Percentiles rank a stretch among this genome's conserved stretches.
These are phyloP conservation scores for Merops nubicus DNA, from an alignment of 2,113 vertebrate genomes.

Conservation along the genomic window DNA sequence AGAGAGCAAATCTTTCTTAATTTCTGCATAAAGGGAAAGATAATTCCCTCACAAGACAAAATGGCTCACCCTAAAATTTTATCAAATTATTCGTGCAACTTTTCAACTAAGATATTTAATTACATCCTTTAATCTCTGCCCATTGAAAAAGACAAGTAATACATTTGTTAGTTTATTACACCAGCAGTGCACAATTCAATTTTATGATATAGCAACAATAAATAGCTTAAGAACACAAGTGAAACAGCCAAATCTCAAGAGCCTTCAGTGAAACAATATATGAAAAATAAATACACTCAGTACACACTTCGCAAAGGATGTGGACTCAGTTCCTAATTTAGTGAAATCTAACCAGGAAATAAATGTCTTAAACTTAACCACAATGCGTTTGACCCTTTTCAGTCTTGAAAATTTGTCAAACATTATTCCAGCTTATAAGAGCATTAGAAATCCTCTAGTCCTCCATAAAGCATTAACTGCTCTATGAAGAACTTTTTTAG, in stretches of 20 bases:
- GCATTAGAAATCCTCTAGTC: background rate
- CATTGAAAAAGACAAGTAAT: background rate
- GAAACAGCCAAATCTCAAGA: background rate
- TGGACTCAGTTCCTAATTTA: conserved; percentile 6
- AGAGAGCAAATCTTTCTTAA: background rate
- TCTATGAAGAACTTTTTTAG: background rate
- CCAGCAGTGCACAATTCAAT: background rate
- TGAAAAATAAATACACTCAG: background rate
- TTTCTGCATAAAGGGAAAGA: background rate
- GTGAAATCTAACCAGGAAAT: background rate
- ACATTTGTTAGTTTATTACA: background rate
- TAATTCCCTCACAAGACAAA: background rate
- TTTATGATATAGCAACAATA: background rate
- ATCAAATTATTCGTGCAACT: background rate
- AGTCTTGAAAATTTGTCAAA: background rate
- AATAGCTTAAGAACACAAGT: background rate
- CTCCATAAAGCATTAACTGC: background rate
- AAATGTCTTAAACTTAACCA: background rate
- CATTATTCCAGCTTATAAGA: background rate
- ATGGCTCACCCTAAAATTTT: background rate
- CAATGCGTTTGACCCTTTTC: background rate
- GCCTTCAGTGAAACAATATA: background rate
- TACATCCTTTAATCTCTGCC: background rate
- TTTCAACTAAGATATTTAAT: background rate
- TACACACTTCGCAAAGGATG: background rate